phyloP scores from a whole-genome alignment of 2,888 invertebrate species.

The Galeopsomyia nigrocyanea region DNA sequence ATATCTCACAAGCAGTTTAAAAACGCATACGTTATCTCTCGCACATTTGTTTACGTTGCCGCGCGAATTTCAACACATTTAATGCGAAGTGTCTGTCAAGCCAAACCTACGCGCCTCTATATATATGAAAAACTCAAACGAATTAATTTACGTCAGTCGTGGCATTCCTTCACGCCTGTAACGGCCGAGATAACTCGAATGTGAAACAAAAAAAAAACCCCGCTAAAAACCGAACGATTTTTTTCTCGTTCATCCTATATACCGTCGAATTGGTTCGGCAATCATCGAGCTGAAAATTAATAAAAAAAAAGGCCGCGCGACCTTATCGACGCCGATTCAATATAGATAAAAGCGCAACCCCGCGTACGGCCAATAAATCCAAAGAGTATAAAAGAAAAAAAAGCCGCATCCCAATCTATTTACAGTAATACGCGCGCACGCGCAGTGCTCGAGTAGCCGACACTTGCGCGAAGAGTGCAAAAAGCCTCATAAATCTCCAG shows the following conservation, averaged over 20 bases:
- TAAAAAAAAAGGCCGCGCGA: conserved; percentile 13
- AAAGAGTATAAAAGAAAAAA: conserved; percentile 10
- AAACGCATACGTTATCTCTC: no score
- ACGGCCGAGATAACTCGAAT: background rate
- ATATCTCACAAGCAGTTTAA: no score
- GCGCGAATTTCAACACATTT: no score
- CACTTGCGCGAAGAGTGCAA: conserved; percentile 15
- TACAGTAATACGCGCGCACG: conserved; percentile 21
- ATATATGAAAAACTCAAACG: no score
- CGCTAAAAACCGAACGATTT: background rate
- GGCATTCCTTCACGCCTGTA: conserved; percentile 2
- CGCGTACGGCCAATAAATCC: conserved; percentile 10
- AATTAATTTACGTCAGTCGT: background rate
- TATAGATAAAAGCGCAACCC: conserved; percentile 33
- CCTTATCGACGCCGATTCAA: conserved; percentile 31
- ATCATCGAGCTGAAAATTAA: conserved; percentile 24
- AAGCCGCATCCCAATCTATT: conserved; percentile 30
- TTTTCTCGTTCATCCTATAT: no score
- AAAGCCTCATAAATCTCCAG: conserved; percentile 30
- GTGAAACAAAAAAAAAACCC: background rate
- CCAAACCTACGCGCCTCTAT: no score
- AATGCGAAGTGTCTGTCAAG: no score
- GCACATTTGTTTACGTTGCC: no score
- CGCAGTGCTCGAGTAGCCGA: background rate
- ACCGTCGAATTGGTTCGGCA: background rate